Conservation (phyloP, 2,113 vertebrate species). For the Brachypodius melanocephalos region DNA sequence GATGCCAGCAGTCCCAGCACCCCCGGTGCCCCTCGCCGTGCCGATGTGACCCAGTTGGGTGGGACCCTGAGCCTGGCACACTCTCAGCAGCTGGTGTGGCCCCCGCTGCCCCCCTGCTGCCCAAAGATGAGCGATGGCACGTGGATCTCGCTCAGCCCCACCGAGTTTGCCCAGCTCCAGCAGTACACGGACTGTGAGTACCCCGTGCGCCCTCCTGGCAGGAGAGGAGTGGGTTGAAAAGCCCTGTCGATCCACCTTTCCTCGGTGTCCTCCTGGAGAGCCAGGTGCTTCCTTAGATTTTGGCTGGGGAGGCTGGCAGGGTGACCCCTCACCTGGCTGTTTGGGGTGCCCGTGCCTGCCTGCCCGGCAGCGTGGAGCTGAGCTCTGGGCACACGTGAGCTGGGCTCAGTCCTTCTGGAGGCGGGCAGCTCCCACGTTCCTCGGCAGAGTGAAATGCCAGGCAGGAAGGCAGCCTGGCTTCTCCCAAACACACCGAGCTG, state of each 20-base stretch:
- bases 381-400: neutral
- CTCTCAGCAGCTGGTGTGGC: neutral
- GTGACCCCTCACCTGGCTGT: accelerated
- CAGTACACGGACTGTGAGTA: conserved; percentile 94
- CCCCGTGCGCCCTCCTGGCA: accelerated
- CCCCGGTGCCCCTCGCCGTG: accelerated
- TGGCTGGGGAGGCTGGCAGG: neutral
- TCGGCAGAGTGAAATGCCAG: neutral
- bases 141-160: conserved; percentile 88
- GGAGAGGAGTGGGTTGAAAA: neutral
- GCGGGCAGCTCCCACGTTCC: neutral
- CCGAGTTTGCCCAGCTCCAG: conserved; percentile 90
- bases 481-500: neutral
- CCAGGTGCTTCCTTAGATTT: neutral
- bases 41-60: neutral
- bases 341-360: accelerated
- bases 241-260: neutral
- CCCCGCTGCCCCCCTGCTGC: neutral
- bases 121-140: conserved; percentile 80
- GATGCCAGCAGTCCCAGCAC: neutral
- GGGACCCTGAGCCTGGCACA: neutral
- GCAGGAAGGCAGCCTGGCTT: neutral
- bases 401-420: neutral
- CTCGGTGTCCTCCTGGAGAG: neutral
- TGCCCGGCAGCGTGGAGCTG: accelerated